These are phyloP conservation scores for Drosophila monieri DNA, from an alignment of 2,888 invertebrate genomes.

Conservation along the genomic window DNA sequence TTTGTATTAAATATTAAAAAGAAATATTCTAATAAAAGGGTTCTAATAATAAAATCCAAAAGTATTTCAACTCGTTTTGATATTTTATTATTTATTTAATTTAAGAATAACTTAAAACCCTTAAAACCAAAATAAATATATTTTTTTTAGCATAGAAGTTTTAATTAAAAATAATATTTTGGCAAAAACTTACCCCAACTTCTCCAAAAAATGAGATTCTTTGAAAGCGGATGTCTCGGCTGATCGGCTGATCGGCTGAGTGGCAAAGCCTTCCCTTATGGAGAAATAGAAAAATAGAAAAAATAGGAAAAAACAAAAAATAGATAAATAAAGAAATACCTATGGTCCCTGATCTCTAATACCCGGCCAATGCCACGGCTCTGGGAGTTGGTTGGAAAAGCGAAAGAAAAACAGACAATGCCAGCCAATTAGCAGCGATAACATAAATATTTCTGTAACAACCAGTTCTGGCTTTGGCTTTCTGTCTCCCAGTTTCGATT, in stretches of 20 bases:
- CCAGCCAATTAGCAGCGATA: slow-evolving; percentile 71
- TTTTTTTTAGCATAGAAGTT: too few relatives aligned
- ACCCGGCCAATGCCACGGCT: slow-evolving; percentile 31
- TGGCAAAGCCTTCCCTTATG: background rate
- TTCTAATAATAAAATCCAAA: too few relatives aligned
- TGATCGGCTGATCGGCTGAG: background rate
- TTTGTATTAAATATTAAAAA: too few relatives aligned
- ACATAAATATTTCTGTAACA: slow-evolving; percentile 66
- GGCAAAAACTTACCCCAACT: background rate
- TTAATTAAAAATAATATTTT: background rate
- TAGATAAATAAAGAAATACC: background rate
- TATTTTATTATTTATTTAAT: too few relatives aligned
- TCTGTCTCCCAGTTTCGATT: slow-evolving; percentile 10
- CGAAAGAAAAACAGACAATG: slow-evolving; percentile 54
- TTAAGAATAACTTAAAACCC: too few relatives aligned
- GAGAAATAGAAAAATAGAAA: background rate
- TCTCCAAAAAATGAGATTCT: background rate
- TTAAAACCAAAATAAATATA: too few relatives aligned
- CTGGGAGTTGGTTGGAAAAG: slow-evolving; percentile 9
- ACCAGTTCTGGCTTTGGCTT: slow-evolving; percentile 52
- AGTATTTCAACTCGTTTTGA: too few relatives aligned
- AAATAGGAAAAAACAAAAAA: too few relatives aligned
- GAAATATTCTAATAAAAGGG: too few relatives aligned
- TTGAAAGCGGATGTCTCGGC: slow-evolving; percentile 14
- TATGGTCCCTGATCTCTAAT: slow-evolving; percentile 30